Evolutionary conservation across 2,888 invertebrate genomes (phyloP).

Genomic region (Glaucopsyche alexis): DNA sequence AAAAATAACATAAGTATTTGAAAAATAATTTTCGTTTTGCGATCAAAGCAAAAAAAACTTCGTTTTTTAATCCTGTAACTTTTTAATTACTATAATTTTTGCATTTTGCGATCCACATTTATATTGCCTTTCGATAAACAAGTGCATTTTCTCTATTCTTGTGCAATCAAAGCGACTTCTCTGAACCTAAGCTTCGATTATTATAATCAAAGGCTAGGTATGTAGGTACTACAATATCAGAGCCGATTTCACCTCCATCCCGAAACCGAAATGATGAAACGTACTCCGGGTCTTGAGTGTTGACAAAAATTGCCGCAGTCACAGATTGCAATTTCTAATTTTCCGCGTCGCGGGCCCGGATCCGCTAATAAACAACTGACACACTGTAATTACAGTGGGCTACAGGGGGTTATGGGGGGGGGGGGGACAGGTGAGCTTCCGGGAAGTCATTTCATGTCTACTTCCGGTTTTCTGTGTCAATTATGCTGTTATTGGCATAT

Average conservation of each 20-base stretch:
- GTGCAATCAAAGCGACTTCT: background rate
- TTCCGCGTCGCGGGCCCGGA: background rate
- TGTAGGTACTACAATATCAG: background rate
- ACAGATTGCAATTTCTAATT: constrained; percentile 18
- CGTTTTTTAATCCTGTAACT: no score
- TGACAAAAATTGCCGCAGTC: background rate
- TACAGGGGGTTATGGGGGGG: no score
- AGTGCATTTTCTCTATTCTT: no score
- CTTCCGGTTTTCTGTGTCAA: constrained; percentile 9
- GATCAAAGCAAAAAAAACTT: no score
- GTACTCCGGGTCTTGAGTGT: background rate
- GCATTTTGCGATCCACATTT: no score
- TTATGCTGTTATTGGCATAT: background rate
- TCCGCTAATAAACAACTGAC: constrained; percentile 11
- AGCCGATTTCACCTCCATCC: background rate
- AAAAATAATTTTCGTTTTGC: no score
- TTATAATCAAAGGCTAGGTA: background rate
- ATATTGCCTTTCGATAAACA: no score
- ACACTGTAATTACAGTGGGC: background rate
- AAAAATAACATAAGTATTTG: no score
- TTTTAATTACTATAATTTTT: no score
- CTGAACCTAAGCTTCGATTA: background rate
- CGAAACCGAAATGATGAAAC: background rate
- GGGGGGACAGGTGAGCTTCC: background rate
- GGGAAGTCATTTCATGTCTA: constrained; percentile 10